Evolutionary conservation across 30 jellyfish, hydroid and myxozoan genomes (phyloP).

Genomic region (Hydra vulgaris): DNA sequence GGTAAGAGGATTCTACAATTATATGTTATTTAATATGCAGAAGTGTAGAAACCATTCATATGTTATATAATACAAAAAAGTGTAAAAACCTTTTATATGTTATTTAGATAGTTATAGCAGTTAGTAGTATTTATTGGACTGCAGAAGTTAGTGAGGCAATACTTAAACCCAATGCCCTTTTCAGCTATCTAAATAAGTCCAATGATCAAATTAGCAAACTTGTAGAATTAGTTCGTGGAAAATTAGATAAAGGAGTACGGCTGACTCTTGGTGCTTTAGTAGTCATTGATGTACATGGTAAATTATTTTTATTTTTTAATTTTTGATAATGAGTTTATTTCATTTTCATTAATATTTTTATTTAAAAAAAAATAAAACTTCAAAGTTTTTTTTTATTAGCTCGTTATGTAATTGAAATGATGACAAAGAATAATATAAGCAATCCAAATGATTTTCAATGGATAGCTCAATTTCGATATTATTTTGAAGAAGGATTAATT

Average conservation of each 20-base stretch:
- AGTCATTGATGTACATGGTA: constrained; percentile 93
- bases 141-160: constrained; percentile 84
- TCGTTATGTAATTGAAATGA: constrained; percentile 88
- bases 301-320: background rate
- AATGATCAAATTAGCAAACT: constrained; percentile 59
- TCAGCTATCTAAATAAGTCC: constrained; percentile 43
- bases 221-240: constrained; percentile 83
- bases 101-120: constrained; percentile 82
- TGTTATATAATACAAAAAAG: no score
- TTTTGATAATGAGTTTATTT: no score
- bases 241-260: constrained; percentile 91
- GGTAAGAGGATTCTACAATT: no score
- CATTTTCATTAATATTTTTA: no score
- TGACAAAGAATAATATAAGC: constrained; percentile 58
- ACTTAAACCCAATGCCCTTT: constrained; percentile 33
- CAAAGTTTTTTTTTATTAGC: no score
- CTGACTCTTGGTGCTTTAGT: constrained; percentile 91
- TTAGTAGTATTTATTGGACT: constrained; percentile 94
- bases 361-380: no score
- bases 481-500: constrained; percentile 66
- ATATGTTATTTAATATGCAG: no score
- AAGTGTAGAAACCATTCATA: no score
- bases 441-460: constrained; percentile 70
- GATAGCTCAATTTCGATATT: constrained; percentile 88
- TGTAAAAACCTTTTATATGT: no score